Base-by-base conservation (phyloP, 2,797 vertebrate species). In the Menidia menidia region DNA sequence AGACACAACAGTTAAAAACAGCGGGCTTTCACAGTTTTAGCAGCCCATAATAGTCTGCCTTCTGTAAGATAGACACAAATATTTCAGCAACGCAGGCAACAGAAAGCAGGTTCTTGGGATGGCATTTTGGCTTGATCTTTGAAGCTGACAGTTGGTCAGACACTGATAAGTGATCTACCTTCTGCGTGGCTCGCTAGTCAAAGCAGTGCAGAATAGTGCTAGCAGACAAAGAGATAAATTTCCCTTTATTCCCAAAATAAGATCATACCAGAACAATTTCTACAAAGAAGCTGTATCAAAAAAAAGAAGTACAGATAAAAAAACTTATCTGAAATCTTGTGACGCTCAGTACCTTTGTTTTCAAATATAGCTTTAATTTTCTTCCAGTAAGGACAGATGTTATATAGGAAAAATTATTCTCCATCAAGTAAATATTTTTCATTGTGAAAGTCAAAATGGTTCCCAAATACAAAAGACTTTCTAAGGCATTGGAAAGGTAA, bases 101-200 rank as follows among this genome's bases (percentile, higher is more conserved):
- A 68, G 60, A 78, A 77, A 85, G 76, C 4, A 25, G 62, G 53
- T 71, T 61, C 33, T 66, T 64, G 77, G 78, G 61, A 64, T 79
- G 81, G 74, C 81, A 86, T 90, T 88, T 84, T 66, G 60, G 85
- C 68, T 64, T 82, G 85, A 71, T 83, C 48, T 81, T 87, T 87
- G 47, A 57, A 13, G 41, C 77, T 14, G 75, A 81, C 87, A 62
- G 69, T 3, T 14, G 76, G 82, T 84, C 79, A 78, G 76, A 78
- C 44, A n/a, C 73, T 83, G 86, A 86, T 83, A 83, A 88, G 88
- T 85, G 80, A 87, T 86, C 78, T 44, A 71, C 64, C 67, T 61
- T 25, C 25, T 25, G 25, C 25, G 71, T 57, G 80, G 72, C 83
- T 85, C 77, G 66, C 57, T 75, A 64, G 76, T 41, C 63, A 8